phyloP scores from a whole-genome alignment of 2,888 invertebrate species.

The Sericinus montela region DNA sequence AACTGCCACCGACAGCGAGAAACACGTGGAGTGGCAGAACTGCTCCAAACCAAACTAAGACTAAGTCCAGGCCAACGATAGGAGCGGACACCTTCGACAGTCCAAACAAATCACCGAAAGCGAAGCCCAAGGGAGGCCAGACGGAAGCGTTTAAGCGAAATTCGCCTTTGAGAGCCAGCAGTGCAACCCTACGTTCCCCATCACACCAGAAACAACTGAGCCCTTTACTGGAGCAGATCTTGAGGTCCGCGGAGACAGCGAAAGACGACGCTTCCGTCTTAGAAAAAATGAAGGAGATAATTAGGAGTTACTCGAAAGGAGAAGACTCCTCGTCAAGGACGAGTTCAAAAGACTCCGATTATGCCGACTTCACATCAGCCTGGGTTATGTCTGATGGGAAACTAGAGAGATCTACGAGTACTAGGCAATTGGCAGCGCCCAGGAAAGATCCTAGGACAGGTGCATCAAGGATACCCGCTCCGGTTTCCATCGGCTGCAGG shows the following conservation, averaged over 20 bases:
- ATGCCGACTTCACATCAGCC: conserved; percentile 84
- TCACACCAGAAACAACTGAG: conserved; percentile 80
- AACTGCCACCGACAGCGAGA: conserved; percentile 70
- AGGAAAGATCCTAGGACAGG: conserved; percentile 68
- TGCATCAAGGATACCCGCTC: conserved; percentile 67
- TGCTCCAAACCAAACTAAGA: conserved; percentile 57
- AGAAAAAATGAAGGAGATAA: conserved; percentile 85
- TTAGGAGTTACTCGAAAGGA: conserved; percentile 67
- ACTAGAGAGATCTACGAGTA: conserved; percentile 80
- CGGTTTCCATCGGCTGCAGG: conserved; percentile 64
- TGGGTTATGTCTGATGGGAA: conserved; percentile 87
- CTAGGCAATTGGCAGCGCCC: conserved; percentile 67
- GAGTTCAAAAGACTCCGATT: conserved; percentile 79
- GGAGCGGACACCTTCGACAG: conserved; percentile 67
- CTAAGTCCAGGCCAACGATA: conserved; percentile 59
- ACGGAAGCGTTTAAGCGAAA: conserved; percentile 74
- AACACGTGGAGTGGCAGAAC: conserved; percentile 88
- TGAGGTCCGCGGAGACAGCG: conserved; percentile 84
- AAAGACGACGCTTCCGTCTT: conserved; percentile 86
- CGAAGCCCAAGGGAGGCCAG: conserved; percentile 51
- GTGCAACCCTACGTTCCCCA: conserved; percentile 74
- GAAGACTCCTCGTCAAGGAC: conserved; percentile 69
- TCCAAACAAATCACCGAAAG: conserved; percentile 82
- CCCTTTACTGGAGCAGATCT: conserved; percentile 84
- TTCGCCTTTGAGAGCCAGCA: conserved; percentile 68